Evolutionary conservation across 37 sponge, comb jelly and placozoan species (phyloP), one percentile per base, ranked within the genome.

Genomic region (Beroe forskalii): DNA sequence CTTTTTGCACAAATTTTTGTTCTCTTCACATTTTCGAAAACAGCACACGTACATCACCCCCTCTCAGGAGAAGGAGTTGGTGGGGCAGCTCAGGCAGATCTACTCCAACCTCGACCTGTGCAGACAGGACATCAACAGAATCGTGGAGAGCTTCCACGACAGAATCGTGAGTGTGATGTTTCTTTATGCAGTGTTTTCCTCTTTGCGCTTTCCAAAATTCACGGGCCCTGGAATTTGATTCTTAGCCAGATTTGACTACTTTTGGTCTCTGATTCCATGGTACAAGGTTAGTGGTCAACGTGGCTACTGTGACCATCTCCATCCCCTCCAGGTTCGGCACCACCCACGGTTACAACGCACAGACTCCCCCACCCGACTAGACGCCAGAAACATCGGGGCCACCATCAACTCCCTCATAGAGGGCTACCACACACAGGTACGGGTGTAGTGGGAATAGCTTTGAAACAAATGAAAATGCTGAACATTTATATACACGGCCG

Each of bases 341-440:
- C 75, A 72, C 40, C 75, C 75, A 35, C 23, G 67, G 8, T 39
- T 72, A 1, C 75, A 72, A 30, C 28, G 39, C 12, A 72, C 37
- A 3, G 75, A 72, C 40, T 32, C 75, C 14, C 75, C 75, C 4
- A 72, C 75, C 75, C 28, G 75, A 20, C 39, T 72, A 20, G 39
- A 72, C 75, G 38, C 75, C 40, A 14, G 38, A 6, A 72, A 72
- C 40, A 72, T 72, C 22, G 75, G 75, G 14, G 37, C 75, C 4
- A 72, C 75, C 40, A 66, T 32, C 75, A 72, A 72, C 75, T 30
- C 28, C 35, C 75, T 72, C 9, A 3, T 72, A 8, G 75, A 72
- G 75, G 75, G 75, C 22, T 72, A 72, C 12, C 22, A 12, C 67
- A 6, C 67, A 12, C 67, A 64, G 28, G 28, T 25, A 25, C n/a